These are phyloP conservation scores for Panagrolaimus sp. DNA, from an alignment of 1,140 invertebrate species.

Conservation along the genomic window DNA sequence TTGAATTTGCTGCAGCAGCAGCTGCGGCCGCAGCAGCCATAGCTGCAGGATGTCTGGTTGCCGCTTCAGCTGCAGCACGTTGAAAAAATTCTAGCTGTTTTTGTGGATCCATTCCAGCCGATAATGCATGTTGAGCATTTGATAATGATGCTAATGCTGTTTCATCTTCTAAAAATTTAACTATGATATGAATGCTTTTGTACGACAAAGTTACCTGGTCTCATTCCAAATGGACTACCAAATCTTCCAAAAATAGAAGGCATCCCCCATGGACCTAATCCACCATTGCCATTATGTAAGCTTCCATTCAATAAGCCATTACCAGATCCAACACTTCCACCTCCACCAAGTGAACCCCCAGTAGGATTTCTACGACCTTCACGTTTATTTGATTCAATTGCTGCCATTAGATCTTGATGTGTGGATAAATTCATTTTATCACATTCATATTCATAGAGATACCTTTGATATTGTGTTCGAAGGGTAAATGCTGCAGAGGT, in stretches of 20 bases:
- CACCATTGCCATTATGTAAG: constrained; percentile 13
- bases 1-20: too few species aligned
- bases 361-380: constrained; percentile 79
- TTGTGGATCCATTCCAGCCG: constrained; percentile 18
- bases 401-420: constrained; percentile 83
- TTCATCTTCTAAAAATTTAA: neutral
- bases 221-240: constrained; percentile 16
- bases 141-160: neutral
- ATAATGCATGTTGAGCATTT: neutral
- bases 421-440: constrained; percentile 86
- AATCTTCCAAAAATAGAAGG: constrained; percentile 24
- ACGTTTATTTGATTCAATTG: constrained; percentile 93
- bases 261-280: constrained; percentile 17
- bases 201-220: neutral
- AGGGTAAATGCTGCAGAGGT: constrained; percentile 98
- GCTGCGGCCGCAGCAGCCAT: too few species aligned
- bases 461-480: constrained; percentile 99
- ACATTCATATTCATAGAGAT: constrained; percentile 96
- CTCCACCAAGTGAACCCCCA: neutral
- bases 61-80: neutral
- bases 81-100: constrained; percentile 44
- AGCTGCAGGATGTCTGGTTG: too few species aligned
- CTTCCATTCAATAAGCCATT: too few species aligned
- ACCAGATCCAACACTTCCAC: neutral
- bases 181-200: neutral